A percentile compares a stretch with the other conserved stretches of the same genome.
phyloP scores from a whole-genome alignment of 2,797 vertebrate species.

The Syngnathus rostellatus region DNA sequence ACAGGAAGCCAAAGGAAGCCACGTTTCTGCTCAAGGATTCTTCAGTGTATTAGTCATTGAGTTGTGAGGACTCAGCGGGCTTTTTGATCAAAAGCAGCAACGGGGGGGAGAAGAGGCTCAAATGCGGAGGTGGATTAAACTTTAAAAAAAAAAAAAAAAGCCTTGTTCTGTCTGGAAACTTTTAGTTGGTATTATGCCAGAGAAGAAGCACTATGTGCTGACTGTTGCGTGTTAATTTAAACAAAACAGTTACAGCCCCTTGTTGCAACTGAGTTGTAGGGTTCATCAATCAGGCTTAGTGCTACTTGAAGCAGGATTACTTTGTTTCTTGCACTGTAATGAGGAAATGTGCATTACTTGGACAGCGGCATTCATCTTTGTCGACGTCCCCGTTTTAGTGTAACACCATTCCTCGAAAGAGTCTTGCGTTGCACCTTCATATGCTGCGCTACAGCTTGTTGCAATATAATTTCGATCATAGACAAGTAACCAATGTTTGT shows the following conservation, averaged over 20 bases:
- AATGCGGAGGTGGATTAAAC: constrained; percentile 48
- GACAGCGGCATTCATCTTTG: constrained; percentile 17
- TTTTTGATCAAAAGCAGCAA: constrained; percentile 69
- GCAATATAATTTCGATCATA: constrained; percentile 13
- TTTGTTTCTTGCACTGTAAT: constrained; percentile 24
- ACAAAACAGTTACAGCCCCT: constrained; percentile 10
- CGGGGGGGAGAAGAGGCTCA: constrained; percentile 54
- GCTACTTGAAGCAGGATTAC: constrained; percentile 17
- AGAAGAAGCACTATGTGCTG: constrained; percentile 22
- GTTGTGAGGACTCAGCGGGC: constrained; percentile 53
- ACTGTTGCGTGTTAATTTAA: constrained; percentile 17
- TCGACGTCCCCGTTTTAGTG: constrained; percentile 14
- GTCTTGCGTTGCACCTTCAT: neutral
- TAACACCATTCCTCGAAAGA: constrained; percentile 5
- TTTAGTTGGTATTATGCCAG: constrained; percentile 40
- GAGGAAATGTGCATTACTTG: constrained; percentile 21
- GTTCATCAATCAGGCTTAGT: constrained; percentile 21
- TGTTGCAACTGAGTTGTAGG: constrained; percentile 1
- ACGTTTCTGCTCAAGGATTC: constrained; percentile 37
- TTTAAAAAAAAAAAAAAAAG: constrained; percentile 27
- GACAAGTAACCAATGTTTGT: constrained; percentile 20
- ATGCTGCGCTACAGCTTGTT: constrained; percentile 11
- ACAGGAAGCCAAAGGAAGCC: constrained; percentile 31
- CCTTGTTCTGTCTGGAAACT: constrained; percentile 55
- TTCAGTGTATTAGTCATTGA: constrained; percentile 70